phyloP scores from a whole-genome alignment of 2,113 vertebrate species.

The Mus musculus region GRCm39 chr17:11595001-11595500 shows the following conservation, averaged over 20 bases:
- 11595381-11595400: too few species aligned
- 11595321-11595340: background rate
- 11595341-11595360: background rate
- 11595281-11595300: background rate
- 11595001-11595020: constrained; percentile 10
- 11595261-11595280: constrained; percentile 2
- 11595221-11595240: background rate
- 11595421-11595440: background rate
- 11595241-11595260: background rate
- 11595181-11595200: constrained; percentile 47
- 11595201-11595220: constrained; percentile 34
- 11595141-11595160: constrained; percentile 47
- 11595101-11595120: constrained; percentile 66
- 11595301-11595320: background rate
- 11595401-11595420: too few species aligned
- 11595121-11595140: constrained; percentile 45
- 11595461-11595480: background rate
- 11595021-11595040: background rate
- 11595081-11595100: constrained; percentile 51
- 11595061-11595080: constrained; percentile 39
- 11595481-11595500: background rate
- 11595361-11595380: background rate
- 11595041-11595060: constrained; percentile 56
- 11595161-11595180: constrained; percentile 68
- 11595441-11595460: background rate